These are phyloP conservation scores for Eupeodes latifasciatus DNA, from an alignment of 2,888 invertebrate genomes.

Conservation along the genomic window DNA sequence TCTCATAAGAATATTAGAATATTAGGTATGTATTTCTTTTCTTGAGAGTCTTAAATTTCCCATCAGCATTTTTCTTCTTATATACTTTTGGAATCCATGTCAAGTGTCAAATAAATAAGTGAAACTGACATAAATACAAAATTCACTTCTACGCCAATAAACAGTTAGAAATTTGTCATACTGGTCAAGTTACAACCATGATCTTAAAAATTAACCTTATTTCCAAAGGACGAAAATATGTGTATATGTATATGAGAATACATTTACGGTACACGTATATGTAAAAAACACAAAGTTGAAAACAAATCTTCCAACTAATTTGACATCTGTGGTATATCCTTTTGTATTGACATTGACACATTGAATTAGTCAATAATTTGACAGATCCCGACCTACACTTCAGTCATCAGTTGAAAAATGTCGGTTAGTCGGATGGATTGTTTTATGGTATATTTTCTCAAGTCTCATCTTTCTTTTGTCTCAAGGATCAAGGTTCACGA, in stretches of 20 bases:
- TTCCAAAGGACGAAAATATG: background rate
- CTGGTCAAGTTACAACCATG: background rate
- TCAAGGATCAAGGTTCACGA: slow-evolving; percentile 12
- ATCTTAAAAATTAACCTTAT: background rate
- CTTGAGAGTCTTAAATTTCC: background rate
- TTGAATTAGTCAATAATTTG: slow-evolving; percentile 43
- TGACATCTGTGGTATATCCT: slow-evolving; percentile 33
- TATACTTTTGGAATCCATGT: background rate
- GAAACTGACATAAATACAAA: slow-evolving; percentile 5
- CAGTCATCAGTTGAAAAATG: background rate
- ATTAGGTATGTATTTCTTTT: background rate
- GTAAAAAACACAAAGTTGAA: background rate
- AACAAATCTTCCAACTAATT: slow-evolving; percentile 30
- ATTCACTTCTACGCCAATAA: background rate
- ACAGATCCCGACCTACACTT: background rate
- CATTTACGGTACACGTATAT: background rate
- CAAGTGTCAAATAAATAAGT: background rate
- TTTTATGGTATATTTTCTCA: background rate
- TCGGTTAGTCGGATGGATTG: background rate
- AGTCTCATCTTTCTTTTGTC: background rate
- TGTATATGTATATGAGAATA: no score
- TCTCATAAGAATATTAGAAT: no score
- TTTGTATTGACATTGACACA: slow-evolving; percentile 55
- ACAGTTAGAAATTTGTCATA: background rate
- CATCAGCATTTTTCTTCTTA: background rate